Evolutionary conservation across 2,888 invertebrate genomes (phyloP).

Genomic region (Andrena marginata): DNA sequence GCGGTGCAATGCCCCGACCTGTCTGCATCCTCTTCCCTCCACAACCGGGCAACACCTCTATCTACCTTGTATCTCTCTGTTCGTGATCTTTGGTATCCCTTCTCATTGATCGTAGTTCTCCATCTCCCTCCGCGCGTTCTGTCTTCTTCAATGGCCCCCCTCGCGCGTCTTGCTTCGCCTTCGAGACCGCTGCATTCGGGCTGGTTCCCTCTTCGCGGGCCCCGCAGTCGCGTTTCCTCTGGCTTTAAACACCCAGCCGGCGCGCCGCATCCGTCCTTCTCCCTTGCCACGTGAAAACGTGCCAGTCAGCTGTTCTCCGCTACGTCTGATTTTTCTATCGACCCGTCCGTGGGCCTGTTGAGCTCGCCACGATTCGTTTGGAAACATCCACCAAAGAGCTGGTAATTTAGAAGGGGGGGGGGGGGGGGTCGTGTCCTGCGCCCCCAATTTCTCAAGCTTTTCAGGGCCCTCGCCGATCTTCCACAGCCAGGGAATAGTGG

Average conservation of each 20-base stretch:
- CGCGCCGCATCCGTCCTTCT: slow-evolving; percentile 21
- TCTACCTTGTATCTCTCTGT: slow-evolving; percentile 40
- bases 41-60: background rate
- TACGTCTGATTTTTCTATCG: slow-evolving; percentile 50
- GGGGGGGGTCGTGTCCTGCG: background rate
- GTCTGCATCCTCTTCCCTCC: slow-evolving; percentile 53
- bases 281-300: slow-evolving; percentile 38
- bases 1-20: slow-evolving; percentile 81
- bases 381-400: background rate
- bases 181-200: slow-evolving; percentile 19
- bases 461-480: background rate
- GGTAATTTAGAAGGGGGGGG: background rate
- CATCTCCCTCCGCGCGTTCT: slow-evolving; percentile 7
- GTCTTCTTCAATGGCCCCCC: slow-evolving; percentile 16
- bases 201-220: slow-evolving; percentile 19
- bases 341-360: slow-evolving; percentile 14
- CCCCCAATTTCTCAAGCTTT: slow-evolving; percentile 16
- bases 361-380: slow-evolving; percentile 7
- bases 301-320: slow-evolving; percentile 64
- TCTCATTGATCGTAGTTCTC: slow-evolving; percentile 37
- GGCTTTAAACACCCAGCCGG: slow-evolving; percentile 35
- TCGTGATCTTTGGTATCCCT: slow-evolving; percentile 43
- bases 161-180: background rate
- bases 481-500: background rate
- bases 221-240: slow-evolving; percentile 30